A percentile compares a stretch with the other conserved stretches of the same genome.
phyloP scores from a whole-genome alignment of 2,797 vertebrate species.

The Protonibea diacanthus region DNA sequence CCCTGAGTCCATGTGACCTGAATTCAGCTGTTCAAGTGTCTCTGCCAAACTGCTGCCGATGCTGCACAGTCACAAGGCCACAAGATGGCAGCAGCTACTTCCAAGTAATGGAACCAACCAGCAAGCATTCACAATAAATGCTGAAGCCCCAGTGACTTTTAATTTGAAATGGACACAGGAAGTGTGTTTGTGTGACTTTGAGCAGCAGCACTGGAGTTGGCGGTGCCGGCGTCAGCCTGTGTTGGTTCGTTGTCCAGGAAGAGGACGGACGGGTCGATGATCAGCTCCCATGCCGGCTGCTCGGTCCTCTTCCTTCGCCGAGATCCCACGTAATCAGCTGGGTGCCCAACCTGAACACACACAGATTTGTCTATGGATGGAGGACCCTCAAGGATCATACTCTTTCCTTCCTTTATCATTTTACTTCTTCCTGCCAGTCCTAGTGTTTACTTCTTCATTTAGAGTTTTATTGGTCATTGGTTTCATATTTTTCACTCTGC shows the following conservation, averaged over 20 bases:
- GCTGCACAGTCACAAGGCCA: neutral
- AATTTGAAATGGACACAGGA: too few relatives aligned
- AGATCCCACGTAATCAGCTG: constrained; percentile 87
- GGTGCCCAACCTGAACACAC: constrained; percentile 85
- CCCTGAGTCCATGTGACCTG: too few relatives aligned
- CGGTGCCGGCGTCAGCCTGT: constrained; percentile 87
- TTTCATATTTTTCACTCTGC: neutral
- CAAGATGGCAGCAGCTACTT: neutral
- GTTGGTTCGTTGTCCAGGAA: constrained; percentile 90
- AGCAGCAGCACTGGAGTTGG: constrained; percentile 88
- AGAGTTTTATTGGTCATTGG: too few relatives aligned
- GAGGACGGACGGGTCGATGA: constrained; percentile 87
- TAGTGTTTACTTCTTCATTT: too few relatives aligned
- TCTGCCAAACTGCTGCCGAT: too few relatives aligned
- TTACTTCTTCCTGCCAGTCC: too few relatives aligned
- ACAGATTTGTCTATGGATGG: neutral
- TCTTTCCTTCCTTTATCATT: neutral
- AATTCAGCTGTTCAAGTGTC: too few relatives aligned
- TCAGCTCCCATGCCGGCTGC: constrained; percentile 90
- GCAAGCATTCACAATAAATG: too few relatives aligned
- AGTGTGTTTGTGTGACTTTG: constrained; percentile 74
- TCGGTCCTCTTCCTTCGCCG: constrained; percentile 90
- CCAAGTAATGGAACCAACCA: too few relatives aligned
- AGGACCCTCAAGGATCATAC: neutral
- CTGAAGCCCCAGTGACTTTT: too few relatives aligned